Evolutionary conservation across 2,797 vertebrate genomes (phyloP).

Genomic region (Malurus leucopterus): DNA sequence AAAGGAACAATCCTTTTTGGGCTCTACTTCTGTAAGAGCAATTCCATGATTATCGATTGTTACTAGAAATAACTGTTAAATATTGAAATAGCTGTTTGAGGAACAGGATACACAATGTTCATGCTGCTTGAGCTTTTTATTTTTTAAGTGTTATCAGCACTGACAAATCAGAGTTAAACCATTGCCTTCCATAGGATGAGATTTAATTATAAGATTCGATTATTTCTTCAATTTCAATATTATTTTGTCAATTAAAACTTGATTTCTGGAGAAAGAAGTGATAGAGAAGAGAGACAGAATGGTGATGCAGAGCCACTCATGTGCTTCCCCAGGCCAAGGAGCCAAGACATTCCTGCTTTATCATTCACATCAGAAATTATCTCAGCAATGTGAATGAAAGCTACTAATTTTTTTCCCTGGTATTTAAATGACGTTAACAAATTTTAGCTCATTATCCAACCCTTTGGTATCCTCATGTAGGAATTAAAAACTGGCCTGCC

Average conservation of each 20-base stretch:
- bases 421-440: background rate
- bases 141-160: background rate
- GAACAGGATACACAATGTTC: background rate
- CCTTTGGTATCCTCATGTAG: background rate
- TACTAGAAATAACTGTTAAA: background rate
- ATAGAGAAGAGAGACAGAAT: background rate
- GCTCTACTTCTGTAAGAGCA: background rate
- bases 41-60: background rate
- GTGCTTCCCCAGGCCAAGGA: background rate
- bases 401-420: rapidly evolving
- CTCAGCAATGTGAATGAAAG: background rate
- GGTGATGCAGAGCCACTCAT: background rate
- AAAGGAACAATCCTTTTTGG: background rate
- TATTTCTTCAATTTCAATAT: background rate
- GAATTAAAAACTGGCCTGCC: background rate
- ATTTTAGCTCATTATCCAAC: background rate
- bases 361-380: background rate
- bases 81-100: background rate
- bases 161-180: background rate
- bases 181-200: background rate
- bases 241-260: background rate
- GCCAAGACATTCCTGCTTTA: background rate
- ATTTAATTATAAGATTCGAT: background rate
- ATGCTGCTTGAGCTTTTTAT: background rate
- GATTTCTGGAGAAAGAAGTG: background rate